Evolutionary conservation across 1,140 invertebrate species (phyloP).

Genomic region (Helicoverpa zea): DNA sequence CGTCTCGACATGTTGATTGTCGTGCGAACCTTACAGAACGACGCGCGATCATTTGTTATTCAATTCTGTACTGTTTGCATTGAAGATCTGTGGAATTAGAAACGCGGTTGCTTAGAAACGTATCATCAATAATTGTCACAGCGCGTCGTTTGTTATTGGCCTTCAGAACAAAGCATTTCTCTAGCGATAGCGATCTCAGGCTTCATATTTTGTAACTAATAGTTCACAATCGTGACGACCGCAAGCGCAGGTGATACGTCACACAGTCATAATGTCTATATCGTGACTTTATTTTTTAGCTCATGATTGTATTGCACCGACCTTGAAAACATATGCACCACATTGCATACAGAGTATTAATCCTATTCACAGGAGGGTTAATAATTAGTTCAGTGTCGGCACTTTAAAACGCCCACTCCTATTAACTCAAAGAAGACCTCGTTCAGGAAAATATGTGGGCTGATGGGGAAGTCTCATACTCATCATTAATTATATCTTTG

Average conservation of each 20-base stretch:
- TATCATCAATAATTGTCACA: slow-evolving; percentile 60
- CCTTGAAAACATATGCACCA: slow-evolving; percentile 56
- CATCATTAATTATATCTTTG: slow-evolving; percentile 20
- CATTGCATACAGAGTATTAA: slow-evolving; percentile 51
- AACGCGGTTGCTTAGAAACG: slow-evolving; percentile 59
- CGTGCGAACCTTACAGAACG: slow-evolving; percentile 66
- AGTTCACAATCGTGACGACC: slow-evolving; percentile 54
- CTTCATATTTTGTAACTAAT: slow-evolving; percentile 24
- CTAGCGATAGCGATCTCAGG: slow-evolving; percentile 12
- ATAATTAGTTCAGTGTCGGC: slow-evolving; percentile 50
- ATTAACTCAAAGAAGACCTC: slow-evolving; percentile 47
- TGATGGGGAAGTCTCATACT: slow-evolving; percentile 30
- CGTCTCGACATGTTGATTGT: slow-evolving; percentile 77
- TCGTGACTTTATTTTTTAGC: slow-evolving; percentile 58
- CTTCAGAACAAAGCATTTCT: slow-evolving; percentile 29
- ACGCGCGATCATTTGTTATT: slow-evolving; percentile 72
- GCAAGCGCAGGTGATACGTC: slow-evolving; percentile 40
- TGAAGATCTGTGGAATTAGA: slow-evolving; percentile 66
- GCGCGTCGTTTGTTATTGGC: slow-evolving; percentile 32
- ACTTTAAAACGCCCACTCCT: slow-evolving; percentile 58
- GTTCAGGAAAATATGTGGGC: slow-evolving; percentile 19
- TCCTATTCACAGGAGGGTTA: slow-evolving; percentile 38
- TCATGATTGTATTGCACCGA: slow-evolving; percentile 51
- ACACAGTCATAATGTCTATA: slow-evolving; percentile 59
- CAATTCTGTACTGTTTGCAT: slow-evolving; percentile 69